Evolutionary conservation across 2,113 vertebrate genomes (phyloP).

Genomic region (Syngnathus typhle): DNA sequence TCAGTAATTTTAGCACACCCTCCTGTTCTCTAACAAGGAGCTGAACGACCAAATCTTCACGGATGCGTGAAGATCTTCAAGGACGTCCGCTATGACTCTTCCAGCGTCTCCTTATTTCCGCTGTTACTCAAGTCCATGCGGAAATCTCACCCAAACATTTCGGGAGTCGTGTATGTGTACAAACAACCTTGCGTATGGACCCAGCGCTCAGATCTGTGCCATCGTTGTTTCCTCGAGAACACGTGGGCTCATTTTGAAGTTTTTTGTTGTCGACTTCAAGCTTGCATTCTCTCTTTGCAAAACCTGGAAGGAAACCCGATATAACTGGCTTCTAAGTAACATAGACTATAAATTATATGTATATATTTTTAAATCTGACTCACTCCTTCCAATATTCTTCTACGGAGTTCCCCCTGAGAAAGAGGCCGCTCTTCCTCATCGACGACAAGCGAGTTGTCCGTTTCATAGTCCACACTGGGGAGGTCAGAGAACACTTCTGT

Average conservation of each 20-base stretch:
- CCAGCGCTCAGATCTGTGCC: constrained; percentile 2
- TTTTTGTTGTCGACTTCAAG: constrained; percentile 26
- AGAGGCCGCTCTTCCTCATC: constrained; percentile 73
- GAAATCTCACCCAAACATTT: not conserved
- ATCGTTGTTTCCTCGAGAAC: constrained; percentile 30
- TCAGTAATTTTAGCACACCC: not conserved
- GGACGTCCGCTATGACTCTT: no score
- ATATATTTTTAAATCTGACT: constrained; percentile 18
- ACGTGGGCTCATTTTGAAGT: constrained; percentile 32
- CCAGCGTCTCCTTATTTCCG: no score
- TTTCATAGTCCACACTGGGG: constrained; percentile 58
- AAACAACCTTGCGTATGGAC: not conserved
- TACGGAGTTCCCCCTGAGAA: constrained; percentile 69
- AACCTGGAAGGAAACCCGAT: constrained; percentile 38
- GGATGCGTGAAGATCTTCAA: not conserved
- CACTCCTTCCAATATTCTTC: constrained; percentile 65
- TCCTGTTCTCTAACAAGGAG: not conserved
- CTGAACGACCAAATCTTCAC: not conserved
- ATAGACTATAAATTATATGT: not conserved
- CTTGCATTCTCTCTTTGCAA: constrained; percentile 37
- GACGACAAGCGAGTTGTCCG: constrained; percentile 54
- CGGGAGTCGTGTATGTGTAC: not conserved
- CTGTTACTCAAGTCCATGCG: not conserved
- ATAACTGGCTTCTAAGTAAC: not conserved
- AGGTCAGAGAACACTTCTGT: constrained; percentile 17